phyloP scores from a whole-genome alignment of 2,797 vertebrate genomes.

The Margarornis squamiger region DNA sequence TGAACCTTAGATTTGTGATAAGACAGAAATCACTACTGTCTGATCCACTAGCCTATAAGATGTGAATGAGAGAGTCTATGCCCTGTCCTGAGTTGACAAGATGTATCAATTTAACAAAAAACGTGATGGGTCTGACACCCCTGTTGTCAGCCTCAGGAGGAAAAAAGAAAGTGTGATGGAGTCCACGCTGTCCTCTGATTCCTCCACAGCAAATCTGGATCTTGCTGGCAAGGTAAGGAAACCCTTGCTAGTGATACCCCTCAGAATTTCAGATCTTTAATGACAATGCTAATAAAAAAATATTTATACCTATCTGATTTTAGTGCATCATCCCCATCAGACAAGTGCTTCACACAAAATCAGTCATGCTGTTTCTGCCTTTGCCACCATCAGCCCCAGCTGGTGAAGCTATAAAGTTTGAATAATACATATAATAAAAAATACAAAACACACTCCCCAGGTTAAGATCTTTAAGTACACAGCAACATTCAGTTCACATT shows the following conservation, averaged over 20 bases:
- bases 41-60: background rate
- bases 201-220: background rate
- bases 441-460: background rate
- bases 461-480: background rate
- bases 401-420: background rate
- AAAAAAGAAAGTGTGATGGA: background rate
- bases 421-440: background rate
- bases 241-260: background rate
- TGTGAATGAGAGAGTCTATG: constrained; percentile 16
- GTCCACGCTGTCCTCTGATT: background rate
- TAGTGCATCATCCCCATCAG: background rate
- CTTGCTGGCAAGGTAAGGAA: background rate
- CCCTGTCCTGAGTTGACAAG: background rate
- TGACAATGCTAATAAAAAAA: background rate
- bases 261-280: background rate
- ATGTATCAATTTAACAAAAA: background rate
- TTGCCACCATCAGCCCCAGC: background rate
- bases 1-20: constrained; percentile 21
- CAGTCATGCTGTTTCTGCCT: background rate
- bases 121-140: background rate
- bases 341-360: background rate
- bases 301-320: background rate
- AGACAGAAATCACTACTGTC: constrained; percentile 34
- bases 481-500: constrained; percentile 19
- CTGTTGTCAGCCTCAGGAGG: background rate